Evolutionary conservation across 2,888 invertebrate species (phyloP).

Genomic region (Autographa gamma): DNA sequence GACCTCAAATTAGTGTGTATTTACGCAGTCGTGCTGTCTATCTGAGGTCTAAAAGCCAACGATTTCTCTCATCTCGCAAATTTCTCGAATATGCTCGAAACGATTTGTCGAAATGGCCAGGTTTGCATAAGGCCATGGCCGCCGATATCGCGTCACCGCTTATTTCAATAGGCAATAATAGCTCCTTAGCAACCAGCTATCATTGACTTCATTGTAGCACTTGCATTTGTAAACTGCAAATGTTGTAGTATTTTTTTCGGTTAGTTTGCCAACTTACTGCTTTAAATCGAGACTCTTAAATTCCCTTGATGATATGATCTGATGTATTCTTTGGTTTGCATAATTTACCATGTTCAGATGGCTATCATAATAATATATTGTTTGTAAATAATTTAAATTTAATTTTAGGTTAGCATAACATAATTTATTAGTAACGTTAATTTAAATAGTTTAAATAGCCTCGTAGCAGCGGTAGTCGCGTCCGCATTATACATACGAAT

Average conservation of each 20-base stretch:
- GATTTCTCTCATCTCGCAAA: slow-evolving; percentile 58
- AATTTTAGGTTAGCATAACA: slow-evolving; percentile 1
- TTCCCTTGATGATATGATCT: neutral
- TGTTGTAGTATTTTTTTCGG: neutral
- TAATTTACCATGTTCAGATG: neutral
- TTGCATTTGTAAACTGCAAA: slow-evolving; percentile 14
- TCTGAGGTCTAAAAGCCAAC: slow-evolving; percentile 18
- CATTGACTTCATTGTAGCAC: slow-evolving; percentile 28
- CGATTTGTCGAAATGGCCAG: slow-evolving; percentile 61
- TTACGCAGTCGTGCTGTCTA: slow-evolving; percentile 20
- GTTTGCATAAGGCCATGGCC: slow-evolving; percentile 73
- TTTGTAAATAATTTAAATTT: neutral
- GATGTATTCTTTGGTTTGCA: neutral
- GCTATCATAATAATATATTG: slow-evolving; percentile 1
- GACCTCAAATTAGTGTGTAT: slow-evolving; percentile 7
- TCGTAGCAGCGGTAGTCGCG: slow-evolving; percentile 21
- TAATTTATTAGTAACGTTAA: slow-evolving; percentile 12
- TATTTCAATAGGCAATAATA: slow-evolving; percentile 61
- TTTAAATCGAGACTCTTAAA: neutral
- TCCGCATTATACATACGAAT: slow-evolving; percentile 28
- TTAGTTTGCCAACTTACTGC: neutral
- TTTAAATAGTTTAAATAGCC: slow-evolving; percentile 29
- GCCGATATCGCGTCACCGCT: slow-evolving; percentile 60
- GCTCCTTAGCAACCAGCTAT: slow-evolving; percentile 51
- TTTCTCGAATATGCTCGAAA: slow-evolving; percentile 58